These are phyloP conservation scores for Martes martes DNA, from an alignment of 2,113 vertebrate species.

Conservation along the genomic window DNA sequence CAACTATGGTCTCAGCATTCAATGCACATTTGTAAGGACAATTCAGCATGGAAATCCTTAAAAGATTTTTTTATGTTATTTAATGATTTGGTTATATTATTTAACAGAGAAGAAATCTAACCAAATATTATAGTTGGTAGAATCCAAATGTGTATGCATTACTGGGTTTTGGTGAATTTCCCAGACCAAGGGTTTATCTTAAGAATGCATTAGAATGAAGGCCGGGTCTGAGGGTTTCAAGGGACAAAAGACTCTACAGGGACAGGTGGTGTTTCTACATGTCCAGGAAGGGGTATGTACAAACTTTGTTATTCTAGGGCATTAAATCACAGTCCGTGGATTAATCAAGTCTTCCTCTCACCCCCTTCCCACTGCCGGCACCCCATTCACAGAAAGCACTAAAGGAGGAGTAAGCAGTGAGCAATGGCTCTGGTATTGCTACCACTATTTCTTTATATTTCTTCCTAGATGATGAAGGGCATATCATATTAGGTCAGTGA, in stretches of 20 bases:
- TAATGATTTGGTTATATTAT: neutral
- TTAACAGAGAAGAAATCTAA: neutral
- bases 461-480: neutral
- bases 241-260: neutral
- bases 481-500: neutral
- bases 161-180: neutral
- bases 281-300: neutral
- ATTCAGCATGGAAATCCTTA: neutral
- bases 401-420: neutral
- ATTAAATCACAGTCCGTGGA: neutral
- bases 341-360: neutral
- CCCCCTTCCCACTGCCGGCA: neutral
- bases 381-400: neutral
- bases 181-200: neutral
- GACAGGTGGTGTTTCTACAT: neutral
- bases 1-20: neutral
- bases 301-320: neutral
- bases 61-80: neutral
- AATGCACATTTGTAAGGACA: neutral
- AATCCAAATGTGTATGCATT: neutral
- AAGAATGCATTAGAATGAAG: neutral
- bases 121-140: neutral
- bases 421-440: too few relatives aligned
- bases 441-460: neutral
- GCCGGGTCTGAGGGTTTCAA: neutral